Base-by-base conservation (phyloP, 1,140 invertebrate genomes). In the Hetaerina americana region DNA sequence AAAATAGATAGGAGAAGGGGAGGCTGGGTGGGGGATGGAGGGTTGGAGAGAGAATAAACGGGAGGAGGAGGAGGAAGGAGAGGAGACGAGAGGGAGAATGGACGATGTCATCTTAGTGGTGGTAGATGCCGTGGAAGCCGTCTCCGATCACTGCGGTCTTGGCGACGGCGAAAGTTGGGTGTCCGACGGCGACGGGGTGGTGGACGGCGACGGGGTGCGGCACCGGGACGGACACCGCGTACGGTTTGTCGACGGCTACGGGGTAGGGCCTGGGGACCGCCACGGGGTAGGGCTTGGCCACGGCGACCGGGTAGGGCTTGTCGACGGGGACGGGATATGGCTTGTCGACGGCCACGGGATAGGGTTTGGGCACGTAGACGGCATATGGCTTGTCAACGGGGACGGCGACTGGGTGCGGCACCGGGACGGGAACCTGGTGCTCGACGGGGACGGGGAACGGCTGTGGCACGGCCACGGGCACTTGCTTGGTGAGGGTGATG, bases 241-340 rank as follows among this genome's bases (percentile, higher is more conserved):
- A 68, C n/a, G 67, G 67, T 25, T 68, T 68, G 6, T 12, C 12
- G 2, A 26, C 25, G 24, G 67, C 25, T 1, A 68, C 67, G 67
- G 67, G 25, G 67, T 26, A 68, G n/a, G 67, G 67, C 67, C 26
- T 68, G 6, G 67, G 18, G 12, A 68, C 67, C 18, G 67, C 80
- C 40, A 82, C 76, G 0, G 80, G 80, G 76, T 81, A 80, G 3
- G 80, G 80, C 75, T 82, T 80, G 68, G 81, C 78, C 0, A 82
- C 79, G 73, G 79, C 25, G 12, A 68, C 67, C 18, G 67, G 67
- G 67, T 68, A 68, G 12, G 67, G 67, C 67, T 24, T 68, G 6
- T 68, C 67, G 12, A 79, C 81, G 73, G 81, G 81, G 12, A 82
- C 81, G 72, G 81, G 80, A 27, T 80, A 79, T 0, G 80, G 81